These are phyloP conservation scores for Agriopis leucophaearia DNA, from an alignment of 2,888 invertebrate species.

Conservation along the genomic window DNA sequence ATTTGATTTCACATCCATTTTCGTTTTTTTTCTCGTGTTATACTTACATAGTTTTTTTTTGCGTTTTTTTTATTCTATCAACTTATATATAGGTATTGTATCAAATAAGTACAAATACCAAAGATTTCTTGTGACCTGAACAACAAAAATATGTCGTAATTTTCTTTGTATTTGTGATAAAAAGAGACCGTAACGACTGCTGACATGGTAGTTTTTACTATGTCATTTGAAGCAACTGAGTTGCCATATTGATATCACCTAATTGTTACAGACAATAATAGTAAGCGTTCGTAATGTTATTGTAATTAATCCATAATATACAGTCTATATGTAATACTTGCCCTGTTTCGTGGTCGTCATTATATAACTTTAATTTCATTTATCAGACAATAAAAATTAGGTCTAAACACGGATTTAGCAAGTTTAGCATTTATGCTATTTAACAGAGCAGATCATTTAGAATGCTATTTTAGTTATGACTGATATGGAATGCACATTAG, in stretches of 20 bases:
- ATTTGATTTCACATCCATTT: neutral
- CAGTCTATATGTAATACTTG: constrained; percentile 40
- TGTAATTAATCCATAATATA: constrained; percentile 48
- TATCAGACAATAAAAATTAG: neutral
- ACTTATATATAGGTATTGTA: constrained; percentile 19
- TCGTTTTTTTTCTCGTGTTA: neutral
- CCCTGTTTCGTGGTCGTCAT: constrained; percentile 53
- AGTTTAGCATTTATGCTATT: neutral
- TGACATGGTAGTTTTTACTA: constrained; percentile 19
- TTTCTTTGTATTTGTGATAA: constrained; percentile 44
- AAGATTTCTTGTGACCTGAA: neutral
- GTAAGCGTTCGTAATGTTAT: constrained; percentile 50
- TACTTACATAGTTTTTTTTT: neutral
- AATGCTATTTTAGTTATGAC: neutral
- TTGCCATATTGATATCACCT: constrained; percentile 42
- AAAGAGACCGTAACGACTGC: constrained; percentile 23
- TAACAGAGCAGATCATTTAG: neutral
- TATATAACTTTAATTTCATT: neutral
- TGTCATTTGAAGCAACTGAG: constrained; percentile 31
- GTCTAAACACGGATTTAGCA: neutral
- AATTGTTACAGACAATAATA: constrained; percentile 64
- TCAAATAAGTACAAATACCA: constrained; percentile 22
- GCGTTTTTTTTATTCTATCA: neutral
- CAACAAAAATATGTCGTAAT: neutral
- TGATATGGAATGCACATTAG: constrained; percentile 7